Evolutionary conservation across 2,113 vertebrate genomes (phyloP).

Genomic region (Cottus gobio): DNA sequence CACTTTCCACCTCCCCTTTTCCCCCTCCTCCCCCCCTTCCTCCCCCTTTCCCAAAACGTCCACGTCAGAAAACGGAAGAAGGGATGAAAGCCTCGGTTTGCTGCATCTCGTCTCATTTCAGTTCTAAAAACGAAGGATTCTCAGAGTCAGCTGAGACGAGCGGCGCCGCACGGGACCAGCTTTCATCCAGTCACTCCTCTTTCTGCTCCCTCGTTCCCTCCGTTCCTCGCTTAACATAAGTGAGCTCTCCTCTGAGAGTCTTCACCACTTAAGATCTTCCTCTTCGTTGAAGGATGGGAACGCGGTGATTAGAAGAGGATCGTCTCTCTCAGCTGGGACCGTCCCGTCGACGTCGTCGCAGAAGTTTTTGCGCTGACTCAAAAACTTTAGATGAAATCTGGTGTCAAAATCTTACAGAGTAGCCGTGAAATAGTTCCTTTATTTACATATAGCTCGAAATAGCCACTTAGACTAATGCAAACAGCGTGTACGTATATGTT

Average conservation of each 20-base stretch:
- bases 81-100: conserved; percentile 37
- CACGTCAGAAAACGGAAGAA: neutral
- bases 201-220: conserved; percentile 58
- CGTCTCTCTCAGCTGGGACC: conserved; percentile 56
- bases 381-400: too few species aligned
- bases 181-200: conserved; percentile 60
- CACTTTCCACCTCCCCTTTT: neutral
- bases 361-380: too few species aligned
- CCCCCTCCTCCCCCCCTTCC: neutral
- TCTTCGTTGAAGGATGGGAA: conserved; percentile 39
- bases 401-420: too few species aligned
- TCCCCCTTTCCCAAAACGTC: conserved; percentile 25
- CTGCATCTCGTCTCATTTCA: conserved; percentile 48
- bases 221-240: conserved; percentile 48
- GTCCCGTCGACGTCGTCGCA: conserved; percentile 58
- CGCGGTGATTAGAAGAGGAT: conserved; percentile 58
- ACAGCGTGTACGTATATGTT: neutral
- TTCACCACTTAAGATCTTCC: too few species aligned
- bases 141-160: conserved; percentile 51
- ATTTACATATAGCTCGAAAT: neutral
- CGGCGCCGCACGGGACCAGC: conserved; percentile 57
- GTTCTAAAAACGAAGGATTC: conserved; percentile 55
- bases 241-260: too few species aligned
- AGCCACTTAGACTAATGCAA: neutral
- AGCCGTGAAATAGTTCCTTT: neutral